These are phyloP conservation scores for Erinaceus europaeus DNA, from an alignment of 2,113 vertebrate genomes.

Conservation along the genomic window DNA sequence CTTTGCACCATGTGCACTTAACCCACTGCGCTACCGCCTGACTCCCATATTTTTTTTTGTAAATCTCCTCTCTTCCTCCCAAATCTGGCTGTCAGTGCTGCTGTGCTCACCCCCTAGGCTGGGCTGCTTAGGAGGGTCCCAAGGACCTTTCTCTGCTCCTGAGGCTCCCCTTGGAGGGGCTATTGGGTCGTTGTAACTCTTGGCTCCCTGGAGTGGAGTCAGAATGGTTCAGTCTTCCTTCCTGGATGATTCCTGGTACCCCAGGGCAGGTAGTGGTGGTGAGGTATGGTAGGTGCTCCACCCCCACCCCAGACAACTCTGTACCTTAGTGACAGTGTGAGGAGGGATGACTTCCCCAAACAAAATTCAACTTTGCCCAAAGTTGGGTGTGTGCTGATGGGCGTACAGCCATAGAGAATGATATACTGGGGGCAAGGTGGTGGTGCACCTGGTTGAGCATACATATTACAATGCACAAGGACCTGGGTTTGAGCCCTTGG, in stretches of 20 bases:
- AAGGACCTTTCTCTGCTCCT: neutral
- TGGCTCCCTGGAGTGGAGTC: neutral
- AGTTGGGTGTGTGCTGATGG: neutral
- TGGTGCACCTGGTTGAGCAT: too few relatives aligned
- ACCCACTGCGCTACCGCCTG: too few relatives aligned
- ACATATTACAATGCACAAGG: too few relatives aligned
- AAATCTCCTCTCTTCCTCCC: neutral
- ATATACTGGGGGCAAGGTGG: too few relatives aligned
- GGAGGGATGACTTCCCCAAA: neutral
- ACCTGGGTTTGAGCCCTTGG: too few relatives aligned
- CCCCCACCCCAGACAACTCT: too few relatives aligned
- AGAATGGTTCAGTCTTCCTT: conserved; percentile 27
- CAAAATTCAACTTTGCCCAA: neutral
- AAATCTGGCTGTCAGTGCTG: neutral
- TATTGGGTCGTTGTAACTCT: neutral
- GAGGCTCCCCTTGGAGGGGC: neutral
- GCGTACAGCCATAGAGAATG: neutral
- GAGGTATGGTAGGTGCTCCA: too few relatives aligned
- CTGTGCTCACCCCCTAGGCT: neutral
- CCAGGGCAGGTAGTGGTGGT: neutral
- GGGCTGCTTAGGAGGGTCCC: neutral
- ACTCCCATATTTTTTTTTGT: neutral
- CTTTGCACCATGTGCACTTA: too few relatives aligned
- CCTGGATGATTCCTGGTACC: neutral
- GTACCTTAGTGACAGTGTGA: neutral